Evolutionary conservation across 2,888 invertebrate genomes (phyloP).

Genomic region (Trichogramma evanescens): DNA sequence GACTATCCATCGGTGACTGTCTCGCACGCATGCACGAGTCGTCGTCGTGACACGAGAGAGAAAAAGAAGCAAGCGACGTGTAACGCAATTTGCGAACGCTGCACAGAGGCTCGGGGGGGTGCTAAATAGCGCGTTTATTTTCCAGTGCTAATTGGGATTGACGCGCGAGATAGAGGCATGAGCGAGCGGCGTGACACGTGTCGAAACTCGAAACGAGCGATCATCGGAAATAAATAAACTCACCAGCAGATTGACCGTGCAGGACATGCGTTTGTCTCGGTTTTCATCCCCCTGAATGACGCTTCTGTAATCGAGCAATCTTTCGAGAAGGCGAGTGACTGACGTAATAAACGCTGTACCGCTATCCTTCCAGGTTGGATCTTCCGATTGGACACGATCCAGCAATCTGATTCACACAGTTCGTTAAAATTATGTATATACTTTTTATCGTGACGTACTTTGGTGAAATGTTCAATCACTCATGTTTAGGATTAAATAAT

Average conservation of each 20-base stretch:
- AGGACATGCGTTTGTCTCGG: slow-evolving; percentile 90
- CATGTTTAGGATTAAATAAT: no score
- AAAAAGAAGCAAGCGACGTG: neutral
- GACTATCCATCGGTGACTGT: slow-evolving; percentile 14
- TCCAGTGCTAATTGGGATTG: no score
- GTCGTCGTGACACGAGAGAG: neutral
- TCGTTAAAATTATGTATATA: no score
- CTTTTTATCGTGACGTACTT: no score
- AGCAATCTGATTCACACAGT: slow-evolving; percentile 56
- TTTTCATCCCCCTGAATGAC: slow-evolving; percentile 95
- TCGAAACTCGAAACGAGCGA: no score
- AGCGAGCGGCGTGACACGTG: no score
- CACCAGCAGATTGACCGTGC: slow-evolving; percentile 87
- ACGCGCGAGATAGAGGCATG: no score
- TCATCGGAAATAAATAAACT: slow-evolving; percentile 28
- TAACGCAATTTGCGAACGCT: slow-evolving; percentile 3
- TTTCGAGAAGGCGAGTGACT: slow-evolving; percentile 79
- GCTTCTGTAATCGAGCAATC: slow-evolving; percentile 86
- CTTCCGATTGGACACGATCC: slow-evolving; percentile 76
- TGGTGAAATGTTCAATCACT: no score
- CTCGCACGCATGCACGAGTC: neutral
- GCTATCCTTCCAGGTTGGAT: slow-evolving; percentile 85
- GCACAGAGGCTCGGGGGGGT: neutral
- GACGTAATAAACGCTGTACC: slow-evolving; percentile 89
- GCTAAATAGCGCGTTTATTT: slow-evolving; percentile 9